These are phyloP conservation scores for Lichenostomus cassidix DNA, from an alignment of 2,113 vertebrate genomes.

Conservation along the genomic window DNA sequence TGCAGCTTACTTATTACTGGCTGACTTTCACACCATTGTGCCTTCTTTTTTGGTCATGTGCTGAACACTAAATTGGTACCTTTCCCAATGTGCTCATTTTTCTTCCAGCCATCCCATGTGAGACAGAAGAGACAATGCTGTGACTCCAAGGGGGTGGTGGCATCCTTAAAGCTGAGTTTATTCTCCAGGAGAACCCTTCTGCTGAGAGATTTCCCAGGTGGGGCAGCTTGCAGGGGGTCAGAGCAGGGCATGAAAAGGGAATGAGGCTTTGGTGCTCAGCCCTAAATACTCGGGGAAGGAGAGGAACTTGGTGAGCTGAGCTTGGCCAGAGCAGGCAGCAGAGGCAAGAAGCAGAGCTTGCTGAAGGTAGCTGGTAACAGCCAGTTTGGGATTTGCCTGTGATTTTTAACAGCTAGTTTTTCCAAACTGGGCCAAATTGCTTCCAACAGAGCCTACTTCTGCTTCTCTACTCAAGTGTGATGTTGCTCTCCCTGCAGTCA, in stretches of 20 bases:
- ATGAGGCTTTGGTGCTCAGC: background rate
- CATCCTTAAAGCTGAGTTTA: background rate
- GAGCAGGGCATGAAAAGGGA: background rate
- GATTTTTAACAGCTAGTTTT: conserved; percentile 9
- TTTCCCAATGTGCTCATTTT: conserved; percentile 16
- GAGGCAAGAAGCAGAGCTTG: background rate
- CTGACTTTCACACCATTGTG: conserved; percentile 40
- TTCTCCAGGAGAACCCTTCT: background rate
- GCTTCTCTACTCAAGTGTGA: background rate
- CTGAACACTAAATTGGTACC: conserved; percentile 19
- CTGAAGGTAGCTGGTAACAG: background rate
- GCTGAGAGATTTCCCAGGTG: background rate
- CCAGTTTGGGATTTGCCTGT: conserved; percentile 9
- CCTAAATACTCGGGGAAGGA: background rate
- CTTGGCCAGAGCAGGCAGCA: background rate
- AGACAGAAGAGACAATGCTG: conserved; percentile 12
- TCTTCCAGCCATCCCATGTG: background rate
- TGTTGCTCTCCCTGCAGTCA: conserved; percentile 23
- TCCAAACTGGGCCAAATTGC: conserved; percentile 40
- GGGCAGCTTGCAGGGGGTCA: background rate
- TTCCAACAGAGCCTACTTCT: conserved; percentile 38
- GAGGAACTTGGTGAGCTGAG: background rate
- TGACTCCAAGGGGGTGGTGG: background rate
- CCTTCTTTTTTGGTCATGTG: background rate
- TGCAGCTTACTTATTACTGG: conserved; percentile 33